phyloP scores from a whole-genome alignment of 2,888 invertebrate species.

The Julus scanicus region DNA sequence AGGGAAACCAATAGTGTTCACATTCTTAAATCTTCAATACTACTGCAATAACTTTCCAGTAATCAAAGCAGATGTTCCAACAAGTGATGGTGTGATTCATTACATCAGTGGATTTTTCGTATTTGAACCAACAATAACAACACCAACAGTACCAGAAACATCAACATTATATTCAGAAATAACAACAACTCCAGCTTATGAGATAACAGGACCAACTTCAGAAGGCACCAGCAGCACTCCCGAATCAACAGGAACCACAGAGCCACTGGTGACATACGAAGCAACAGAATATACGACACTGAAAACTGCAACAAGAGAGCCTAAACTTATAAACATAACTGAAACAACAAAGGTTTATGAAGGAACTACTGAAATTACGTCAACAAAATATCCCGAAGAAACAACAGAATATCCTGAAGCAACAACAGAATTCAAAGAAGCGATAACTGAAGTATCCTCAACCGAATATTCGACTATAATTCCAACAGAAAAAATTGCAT shows the following conservation, averaged over 20 bases:
- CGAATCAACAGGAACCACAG: not conserved
- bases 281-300: constrained; percentile 37
- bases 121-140: constrained; percentile 27
- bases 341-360: not conserved
- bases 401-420: constrained; percentile 47
- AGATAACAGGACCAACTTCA: not conserved
- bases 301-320: not conserved
- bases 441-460: not conserved
- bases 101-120: constrained; percentile 48
- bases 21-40: not conserved
- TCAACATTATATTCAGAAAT: not conserved
- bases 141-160: constrained; percentile 5
- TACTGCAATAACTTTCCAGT: constrained; percentile 54
- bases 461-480: not conserved
- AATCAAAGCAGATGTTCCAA: constrained; percentile 48
- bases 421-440: not conserved
- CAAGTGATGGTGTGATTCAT: constrained; percentile 52
- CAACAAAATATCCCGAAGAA: not conserved
- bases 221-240: not conserved
- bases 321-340: not conserved
- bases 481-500: not conserved
- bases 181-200: not conserved
- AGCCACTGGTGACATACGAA: not conserved
- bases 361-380: not conserved
- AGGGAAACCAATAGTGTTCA: constrained; percentile 50